Conservation (phyloP, 2,888 invertebrate species). For the Chorisops tibialis region DNA sequence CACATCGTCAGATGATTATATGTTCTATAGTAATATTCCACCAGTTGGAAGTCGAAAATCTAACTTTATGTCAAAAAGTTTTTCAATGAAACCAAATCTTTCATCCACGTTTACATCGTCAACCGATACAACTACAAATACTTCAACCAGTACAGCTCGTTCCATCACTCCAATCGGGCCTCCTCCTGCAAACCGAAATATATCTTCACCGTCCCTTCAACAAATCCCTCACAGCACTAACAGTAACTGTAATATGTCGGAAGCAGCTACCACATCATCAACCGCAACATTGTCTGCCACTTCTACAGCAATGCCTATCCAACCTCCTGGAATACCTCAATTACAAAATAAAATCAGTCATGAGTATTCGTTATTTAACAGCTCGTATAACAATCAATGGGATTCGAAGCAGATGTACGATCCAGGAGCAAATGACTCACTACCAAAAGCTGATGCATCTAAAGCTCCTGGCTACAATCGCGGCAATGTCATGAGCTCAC, state of each 20-base stretch:
- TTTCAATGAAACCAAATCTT: background rate
- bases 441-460: conserved; percentile 71
- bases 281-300: conserved; percentile 31
- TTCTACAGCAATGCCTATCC: conserved; percentile 35
- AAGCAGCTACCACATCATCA: conserved; percentile 29
- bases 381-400: conserved; percentile 57
- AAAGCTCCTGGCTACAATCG: conserved; percentile 87
- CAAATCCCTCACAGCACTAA: conserved; percentile 43
- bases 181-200: conserved; percentile 38
- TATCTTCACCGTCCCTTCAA: conserved; percentile 35
- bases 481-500: conserved; percentile 73
- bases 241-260: conserved; percentile 44
- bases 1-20: conserved; percentile 10
- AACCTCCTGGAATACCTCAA: conserved; percentile 41
- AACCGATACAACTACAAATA: conserved; percentile 38
- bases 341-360: conserved; percentile 46
- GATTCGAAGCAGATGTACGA: conserved; percentile 52
- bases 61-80: conserved; percentile 11
- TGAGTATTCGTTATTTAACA: conserved; percentile 87
- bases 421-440: conserved; percentile 52
- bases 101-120: conserved; percentile 35
- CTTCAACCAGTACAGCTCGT: conserved; percentile 40
- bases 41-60: conserved; percentile 4
- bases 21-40: conserved; percentile 2
- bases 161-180: conserved; percentile 50